A percentile compares a stretch with the other conserved stretches of the same genome.
phyloP scores from a whole-genome alignment of 2,888 invertebrate species.

The Apeira syringaria region DNA sequence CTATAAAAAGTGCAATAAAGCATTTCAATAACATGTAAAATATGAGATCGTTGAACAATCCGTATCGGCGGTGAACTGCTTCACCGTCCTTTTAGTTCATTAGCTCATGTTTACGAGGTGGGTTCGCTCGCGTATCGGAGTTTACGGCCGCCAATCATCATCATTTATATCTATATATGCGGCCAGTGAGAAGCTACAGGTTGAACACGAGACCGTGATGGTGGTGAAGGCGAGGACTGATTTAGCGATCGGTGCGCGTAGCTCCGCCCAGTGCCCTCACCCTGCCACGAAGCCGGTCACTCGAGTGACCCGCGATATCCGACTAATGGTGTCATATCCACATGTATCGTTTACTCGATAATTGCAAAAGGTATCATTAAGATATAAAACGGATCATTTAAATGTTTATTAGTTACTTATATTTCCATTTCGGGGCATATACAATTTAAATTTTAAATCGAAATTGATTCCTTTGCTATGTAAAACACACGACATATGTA shows the following conservation, averaged over 20 bases:
- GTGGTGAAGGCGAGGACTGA: slow-evolving; percentile 29
- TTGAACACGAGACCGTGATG: slow-evolving; percentile 14
- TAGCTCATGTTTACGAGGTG: slow-evolving; percentile 37
- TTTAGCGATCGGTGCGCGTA: slow-evolving; percentile 33
- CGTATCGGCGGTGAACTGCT: slow-evolving; percentile 35
- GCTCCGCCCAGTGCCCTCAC: slow-evolving; percentile 35
- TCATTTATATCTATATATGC: slow-evolving; percentile 59
- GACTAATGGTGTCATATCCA: slow-evolving; percentile 16
- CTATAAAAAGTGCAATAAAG: slow-evolving; percentile 22
- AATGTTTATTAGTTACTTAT: background rate
- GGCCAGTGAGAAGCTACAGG: slow-evolving; percentile 39
- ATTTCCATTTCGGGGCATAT: slow-evolving; percentile 7
- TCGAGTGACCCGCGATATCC: slow-evolving; percentile 14
- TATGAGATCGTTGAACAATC: slow-evolving; percentile 33
- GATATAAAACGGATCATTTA: slow-evolving; percentile 2
- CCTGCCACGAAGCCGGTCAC: slow-evolving; percentile 6
- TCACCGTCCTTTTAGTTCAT: slow-evolving; percentile 39
- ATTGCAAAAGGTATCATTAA: slow-evolving; percentile 17
- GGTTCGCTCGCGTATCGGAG: slow-evolving; percentile 30
- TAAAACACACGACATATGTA: background rate
- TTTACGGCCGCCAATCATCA: slow-evolving; percentile 51
- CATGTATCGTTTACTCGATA: slow-evolving; percentile 11
- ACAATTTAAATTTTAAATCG: background rate
- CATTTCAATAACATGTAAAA: slow-evolving; percentile 22
- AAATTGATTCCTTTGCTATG: slow-evolving; percentile 7